A percentile compares a stretch with the other conserved stretches of the same genome.
Evolutionary conservation across 2,113 vertebrate species (phyloP).

Genomic region (pig (Sus scrofa)): T2T-Sscrofa CM000824.6:211952501-211953000

Average conservation of each 20-base stretch:
- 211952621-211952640: too few species aligned
- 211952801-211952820: not conserved
- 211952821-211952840: not conserved
- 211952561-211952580: not conserved
- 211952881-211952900: not conserved
- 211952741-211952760: too few species aligned
- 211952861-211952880: not conserved
- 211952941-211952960: not conserved
- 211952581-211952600: not conserved
- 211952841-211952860: not conserved
- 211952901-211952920: not conserved
- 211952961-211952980: not conserved
- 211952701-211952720: too few species aligned
- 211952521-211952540: accelerated
- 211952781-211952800: not conserved
- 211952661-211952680: too few species aligned
- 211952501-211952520: accelerated
- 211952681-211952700: too few species aligned
- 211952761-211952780: too few species aligned
- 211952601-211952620: too few species aligned
- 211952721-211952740: too few species aligned
- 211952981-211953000: not conserved
- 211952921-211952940: not conserved
- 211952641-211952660: too few species aligned
- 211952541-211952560: not conserved